Evolutionary conservation across 2,113 vertebrate genomes (phyloP), one percentile per base, ranked within the genome.

Genomic region (Dolichotis patagonum): DNA sequence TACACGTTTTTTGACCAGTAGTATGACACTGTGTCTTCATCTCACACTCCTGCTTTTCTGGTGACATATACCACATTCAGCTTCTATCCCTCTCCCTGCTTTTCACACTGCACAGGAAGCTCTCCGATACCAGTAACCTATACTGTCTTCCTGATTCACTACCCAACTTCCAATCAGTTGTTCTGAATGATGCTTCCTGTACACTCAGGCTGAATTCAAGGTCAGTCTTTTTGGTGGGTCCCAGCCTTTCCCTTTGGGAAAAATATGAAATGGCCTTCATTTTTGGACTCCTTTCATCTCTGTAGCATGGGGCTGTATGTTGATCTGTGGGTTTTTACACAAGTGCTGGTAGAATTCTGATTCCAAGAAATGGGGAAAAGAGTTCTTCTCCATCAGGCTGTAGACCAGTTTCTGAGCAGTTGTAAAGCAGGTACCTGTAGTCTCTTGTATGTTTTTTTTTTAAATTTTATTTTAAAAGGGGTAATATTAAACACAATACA

Each of bases 331-430:
- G 93, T 98, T 98, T 97, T 98, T 99, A 97, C 98, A 99, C 92
- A 99, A 95, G 30, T 99, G 98, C 96, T 99, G 98, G 90, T 99
- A 98, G 97, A 99, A 99, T 32, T 99, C 88, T 0, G 99, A 99
- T 65, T 99, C 99, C 97, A 99, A 98, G 98, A 99, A 99, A 0
- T 99, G 98, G 0, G 99, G 99, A 80, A 99, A 99, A 32, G 99
- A 99, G 95, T 99, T 99, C 94, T 99, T 99, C 82, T 99, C 99
- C 99, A 99, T 99, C 84, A 99, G 89, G 86, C 97, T 99, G 98
- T 99, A 99, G 52, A 99, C 99, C 62, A 98, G 98, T 90, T 99
- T 99, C 98, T 99, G 99, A 0, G 99, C 99, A 0, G 96, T 97
- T 0, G 97, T 98, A 94, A 99, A 99, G 96, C 99, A 99, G 0